Evolutionary conservation across 2,888 invertebrate genomes (phyloP).

Genomic region (Diloba caeruleocephala): DNA sequence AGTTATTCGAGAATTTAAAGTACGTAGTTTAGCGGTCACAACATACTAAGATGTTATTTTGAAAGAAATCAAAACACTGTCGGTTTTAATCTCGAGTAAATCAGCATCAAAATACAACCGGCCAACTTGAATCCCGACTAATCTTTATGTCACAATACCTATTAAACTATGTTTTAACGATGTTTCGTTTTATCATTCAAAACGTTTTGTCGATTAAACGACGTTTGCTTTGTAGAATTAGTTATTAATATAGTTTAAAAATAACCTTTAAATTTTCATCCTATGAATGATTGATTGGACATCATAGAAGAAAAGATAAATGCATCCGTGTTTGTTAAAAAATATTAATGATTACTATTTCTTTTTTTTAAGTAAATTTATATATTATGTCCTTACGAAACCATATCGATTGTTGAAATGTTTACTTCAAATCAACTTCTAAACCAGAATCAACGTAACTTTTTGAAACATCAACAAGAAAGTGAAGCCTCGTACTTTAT

Average conservation of each 20-base stretch:
- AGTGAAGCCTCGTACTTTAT: too few species aligned
- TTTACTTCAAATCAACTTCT: conserved; percentile 14
- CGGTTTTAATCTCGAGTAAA: conserved; percentile 66
- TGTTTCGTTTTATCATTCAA: conserved; percentile 22
- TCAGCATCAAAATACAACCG: conserved; percentile 55
- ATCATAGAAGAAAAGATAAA: too few species aligned
- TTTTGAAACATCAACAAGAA: conserved; percentile 22
- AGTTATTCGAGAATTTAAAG: conserved; percentile 30
- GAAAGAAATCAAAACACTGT: conserved; percentile 70
- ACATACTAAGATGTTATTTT: conserved; percentile 63
- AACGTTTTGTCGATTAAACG: background rate
- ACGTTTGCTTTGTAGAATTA: too few species aligned
- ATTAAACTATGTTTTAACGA: conserved; percentile 48
- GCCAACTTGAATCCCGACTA: conserved; percentile 48
- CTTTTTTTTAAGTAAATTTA: too few species aligned
- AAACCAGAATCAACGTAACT: conserved; percentile 22
- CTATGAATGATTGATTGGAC: too few species aligned
- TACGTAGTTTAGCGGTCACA: conserved; percentile 38
- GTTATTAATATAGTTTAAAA: too few species aligned
- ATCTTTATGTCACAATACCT: conserved; percentile 62
- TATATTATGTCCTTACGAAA: background rate
- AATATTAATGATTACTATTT: too few species aligned
- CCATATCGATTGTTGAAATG: background rate
- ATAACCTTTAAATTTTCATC: too few species aligned
- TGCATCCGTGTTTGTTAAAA: too few species aligned